Percentiles rank a stretch among this genome's conserved stretches.
These are phyloP conservation scores for Xylota segnis DNA, from an alignment of 2,888 invertebrate genomes.

Conservation along the genomic window DNA sequence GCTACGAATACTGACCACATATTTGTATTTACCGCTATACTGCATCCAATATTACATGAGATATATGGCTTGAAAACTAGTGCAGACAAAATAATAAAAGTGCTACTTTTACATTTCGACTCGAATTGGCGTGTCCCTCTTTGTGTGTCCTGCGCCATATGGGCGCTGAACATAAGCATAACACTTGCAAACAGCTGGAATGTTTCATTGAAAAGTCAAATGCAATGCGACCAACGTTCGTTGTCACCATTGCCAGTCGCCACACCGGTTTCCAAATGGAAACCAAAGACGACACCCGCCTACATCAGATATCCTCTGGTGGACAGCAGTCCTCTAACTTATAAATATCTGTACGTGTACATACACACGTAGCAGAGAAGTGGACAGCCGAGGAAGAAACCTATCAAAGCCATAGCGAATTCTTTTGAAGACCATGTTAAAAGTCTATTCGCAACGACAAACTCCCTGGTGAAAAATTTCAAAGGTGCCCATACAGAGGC, in stretches of 20 bases:
- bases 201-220: slow-evolving; percentile 76
- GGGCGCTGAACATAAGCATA: slow-evolving; percentile 56
- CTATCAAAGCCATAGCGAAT: slow-evolving; percentile 68
- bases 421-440: slow-evolving; percentile 67
- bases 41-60: not conserved
- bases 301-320: slow-evolving; percentile 65
- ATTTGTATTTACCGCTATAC: not conserved
- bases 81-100: slow-evolving; percentile 48
- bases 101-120: slow-evolving; percentile 55
- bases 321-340: slow-evolving; percentile 54
- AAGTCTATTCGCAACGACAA: slow-evolving; percentile 54
- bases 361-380: slow-evolving; percentile 28
- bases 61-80: slow-evolving; percentile 13
- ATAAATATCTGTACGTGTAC: slow-evolving; percentile 68
- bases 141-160: slow-evolving; percentile 62
- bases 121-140: slow-evolving; percentile 51
- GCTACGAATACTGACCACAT: slow-evolving; percentile 16
- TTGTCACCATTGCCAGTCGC: slow-evolving; percentile 62
- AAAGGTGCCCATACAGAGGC: slow-evolving; percentile 59
- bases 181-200: slow-evolving; percentile 74
- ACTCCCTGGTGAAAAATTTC: slow-evolving; percentile 62
- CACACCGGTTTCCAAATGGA: slow-evolving; percentile 66
- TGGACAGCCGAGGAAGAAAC: slow-evolving; percentile 52
- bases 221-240: slow-evolving; percentile 67
- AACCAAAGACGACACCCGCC: slow-evolving; percentile 76